Base-by-base conservation (phyloP, 2,797 vertebrate species). In the Cheirogaleus major region DNA sequence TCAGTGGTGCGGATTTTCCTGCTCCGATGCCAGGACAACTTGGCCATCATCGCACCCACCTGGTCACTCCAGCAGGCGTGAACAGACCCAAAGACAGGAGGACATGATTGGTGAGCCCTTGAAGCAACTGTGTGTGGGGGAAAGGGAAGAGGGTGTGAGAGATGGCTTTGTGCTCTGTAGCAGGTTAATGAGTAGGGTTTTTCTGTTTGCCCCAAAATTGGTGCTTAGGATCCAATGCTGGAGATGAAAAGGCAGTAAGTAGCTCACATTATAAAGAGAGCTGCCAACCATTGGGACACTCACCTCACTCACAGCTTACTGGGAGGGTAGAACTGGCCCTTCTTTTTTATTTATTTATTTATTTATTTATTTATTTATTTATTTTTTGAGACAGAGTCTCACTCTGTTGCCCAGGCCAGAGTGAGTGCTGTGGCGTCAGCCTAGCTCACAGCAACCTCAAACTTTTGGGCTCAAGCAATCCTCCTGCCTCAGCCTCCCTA, bases 201-300 rank as follows among this genome's bases (percentile, higher is more conserved):
- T 78, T 57, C 43, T 87, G 12, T 85, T 92, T 43, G n/a, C 15
- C 84, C 18, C 82, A 5, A 30, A 84, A 75, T 17, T 35, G n/a
- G n/a, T 70, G 59, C 45, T 80, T 91, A 73, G 20, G 67, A 80
- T 84, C 45, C 70, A 70, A 69, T 38, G 38, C 18, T 1, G 2
- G 59, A 95, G 20, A 81, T 15, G 67, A 63, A 63, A 75, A 38
- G 30, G 50, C 6, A 1, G 45, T 65, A 67, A 84, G 82, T 27
- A 72, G 10, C 10, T 41, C 52, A 52, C 67, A 72, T 91, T 80
- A 43, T 81, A 45, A 91, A 93, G 59, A 95, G 5, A 35, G 25
- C 5, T 27, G 43, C 61, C 23, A 38, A 35, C n/a, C 13, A 20
- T 2, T 45, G 30, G 45, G 18, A 8, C 2, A 2, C 35, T 65